Evolutionary conservation across 2,113 vertebrate genomes (phyloP).

Genomic region (Hypocryptadius cinnamomeus): DNA sequence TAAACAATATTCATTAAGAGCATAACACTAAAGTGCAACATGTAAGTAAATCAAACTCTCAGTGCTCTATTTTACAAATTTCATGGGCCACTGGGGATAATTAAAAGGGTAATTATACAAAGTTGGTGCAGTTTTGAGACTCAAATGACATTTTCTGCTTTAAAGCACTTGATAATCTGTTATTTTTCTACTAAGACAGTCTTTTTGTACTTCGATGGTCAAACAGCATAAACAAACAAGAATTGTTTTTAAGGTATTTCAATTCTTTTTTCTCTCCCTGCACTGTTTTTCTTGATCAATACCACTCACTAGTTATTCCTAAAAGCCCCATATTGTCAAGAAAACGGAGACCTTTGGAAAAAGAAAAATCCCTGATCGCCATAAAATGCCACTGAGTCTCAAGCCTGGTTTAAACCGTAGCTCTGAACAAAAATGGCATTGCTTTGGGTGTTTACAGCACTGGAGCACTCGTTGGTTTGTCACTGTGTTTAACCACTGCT

Average conservation of each 20-base stretch:
- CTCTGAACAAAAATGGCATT: conserved; percentile 46
- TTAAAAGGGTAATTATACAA: conserved; percentile 85
- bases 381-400: neutral
- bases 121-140: conserved; percentile 79
- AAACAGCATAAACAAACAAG: conserved; percentile 67
- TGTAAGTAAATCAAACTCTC: conserved; percentile 79
- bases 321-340: conserved; percentile 16
- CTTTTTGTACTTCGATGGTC: conserved; percentile 59
- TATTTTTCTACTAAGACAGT: conserved; percentile 59
- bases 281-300: neutral
- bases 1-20: conserved; percentile 79
- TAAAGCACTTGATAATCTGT: conserved; percentile 73
- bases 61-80: conserved; percentile 81
- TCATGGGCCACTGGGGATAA: conserved; percentile 84
- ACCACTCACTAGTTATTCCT: conserved; percentile 23
- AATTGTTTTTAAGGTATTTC: conserved; percentile 46
- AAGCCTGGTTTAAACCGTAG: neutral
- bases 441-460: conserved; percentile 46
- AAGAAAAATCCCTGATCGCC: neutral
- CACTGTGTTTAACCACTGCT: conserved; percentile 77
- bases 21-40: conserved; percentile 75
- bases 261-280: neutral
- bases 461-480: conserved; percentile 75
- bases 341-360: neutral
- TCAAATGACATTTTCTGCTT: conserved; percentile 85